Evolutionary conservation across 2,797 vertebrate species (phyloP).

Genomic region (Crax fasciolata): DNA sequence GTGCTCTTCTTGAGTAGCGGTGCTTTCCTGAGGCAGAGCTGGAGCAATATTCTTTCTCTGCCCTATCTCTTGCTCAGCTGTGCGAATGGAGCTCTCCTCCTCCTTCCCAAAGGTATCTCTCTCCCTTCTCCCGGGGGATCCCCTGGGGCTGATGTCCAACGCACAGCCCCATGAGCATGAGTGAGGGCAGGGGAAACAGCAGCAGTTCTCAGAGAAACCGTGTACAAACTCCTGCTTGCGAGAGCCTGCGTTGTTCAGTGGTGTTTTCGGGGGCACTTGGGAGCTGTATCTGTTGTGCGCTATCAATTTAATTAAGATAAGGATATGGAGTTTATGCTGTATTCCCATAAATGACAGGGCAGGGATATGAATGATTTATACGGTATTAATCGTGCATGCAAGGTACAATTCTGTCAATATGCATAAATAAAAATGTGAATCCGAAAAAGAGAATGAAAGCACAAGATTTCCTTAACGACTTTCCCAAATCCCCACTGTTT

Average conservation of each 20-base stretch:
- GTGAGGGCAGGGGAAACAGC: neutral
- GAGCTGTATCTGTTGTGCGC: neutral
- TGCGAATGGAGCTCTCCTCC: neutral
- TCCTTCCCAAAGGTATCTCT: neutral
- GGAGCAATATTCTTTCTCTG: neutral
- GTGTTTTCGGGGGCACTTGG: neutral
- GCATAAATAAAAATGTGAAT: neutral
- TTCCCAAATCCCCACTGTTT: neutral
- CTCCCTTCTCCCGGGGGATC: neutral
- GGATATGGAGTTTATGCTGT: conserved; percentile 1
- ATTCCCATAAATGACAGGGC: conserved; percentile 27
- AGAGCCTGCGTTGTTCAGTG: neutral
- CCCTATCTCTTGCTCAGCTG: neutral
- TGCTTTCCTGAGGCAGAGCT: conserved; percentile 5
- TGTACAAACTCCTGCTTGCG: rapidly evolving
- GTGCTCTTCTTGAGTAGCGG: neutral
- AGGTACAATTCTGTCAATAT: neutral
- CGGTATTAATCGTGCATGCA: conserved; percentile 13
- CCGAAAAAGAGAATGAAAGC: neutral
- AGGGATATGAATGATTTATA: conserved; percentile 45
- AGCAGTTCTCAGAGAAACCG: neutral
- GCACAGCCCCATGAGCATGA: neutral
- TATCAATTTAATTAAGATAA: conserved; percentile 55
- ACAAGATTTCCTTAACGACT: neutral
- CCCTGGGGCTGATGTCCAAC: neutral